Conservation (phyloP, 35 echinoderm and acorn worm genomes). For the Hemicentrotus pulcherrimus region DNA sequence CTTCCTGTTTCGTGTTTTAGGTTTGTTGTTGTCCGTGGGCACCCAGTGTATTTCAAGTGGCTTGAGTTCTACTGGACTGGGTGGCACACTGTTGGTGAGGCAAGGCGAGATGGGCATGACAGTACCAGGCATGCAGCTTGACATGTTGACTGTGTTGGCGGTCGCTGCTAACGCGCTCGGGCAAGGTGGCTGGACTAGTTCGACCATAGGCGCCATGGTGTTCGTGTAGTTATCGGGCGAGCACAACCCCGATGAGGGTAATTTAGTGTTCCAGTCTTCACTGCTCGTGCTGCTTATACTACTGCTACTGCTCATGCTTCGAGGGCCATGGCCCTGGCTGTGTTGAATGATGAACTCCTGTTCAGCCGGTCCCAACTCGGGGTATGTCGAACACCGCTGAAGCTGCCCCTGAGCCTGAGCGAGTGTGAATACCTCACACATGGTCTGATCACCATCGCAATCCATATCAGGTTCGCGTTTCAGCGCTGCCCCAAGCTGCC, state of each 20-base stretch:
- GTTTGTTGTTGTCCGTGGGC: neutral
- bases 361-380: slow-evolving; percentile 37
- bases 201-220: slow-evolving; percentile 40
- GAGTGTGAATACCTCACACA: slow-evolving; percentile 46
- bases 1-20: neutral
- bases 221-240: slow-evolving; percentile 46
- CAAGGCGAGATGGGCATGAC: slow-evolving; percentile 24
- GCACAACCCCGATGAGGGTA: slow-evolving; percentile 28
- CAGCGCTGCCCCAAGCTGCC: slow-evolving; percentile 68
- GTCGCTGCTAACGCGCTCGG: slow-evolving; percentile 17
- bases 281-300: slow-evolving; percentile 12
- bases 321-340: neutral
- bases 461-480: slow-evolving; percentile 59
- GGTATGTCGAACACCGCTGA: slow-evolving; percentile 6
- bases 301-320: slow-evolving; percentile 42
- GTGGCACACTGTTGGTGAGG: slow-evolving; percentile 39
- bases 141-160: neutral
- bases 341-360: slow-evolving; percentile 54
- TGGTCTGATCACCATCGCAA: slow-evolving; percentile 37
- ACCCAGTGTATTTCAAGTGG: slow-evolving; percentile 38
- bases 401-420: slow-evolving; percentile 44
- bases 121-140: neutral
- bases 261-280: slow-evolving; percentile 20
- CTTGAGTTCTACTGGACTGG: slow-evolving; percentile 42
- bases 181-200: slow-evolving; percentile 51